Base-by-base conservation (phyloP, 2,888 invertebrate species). In the Fragum sueziense region DNA sequence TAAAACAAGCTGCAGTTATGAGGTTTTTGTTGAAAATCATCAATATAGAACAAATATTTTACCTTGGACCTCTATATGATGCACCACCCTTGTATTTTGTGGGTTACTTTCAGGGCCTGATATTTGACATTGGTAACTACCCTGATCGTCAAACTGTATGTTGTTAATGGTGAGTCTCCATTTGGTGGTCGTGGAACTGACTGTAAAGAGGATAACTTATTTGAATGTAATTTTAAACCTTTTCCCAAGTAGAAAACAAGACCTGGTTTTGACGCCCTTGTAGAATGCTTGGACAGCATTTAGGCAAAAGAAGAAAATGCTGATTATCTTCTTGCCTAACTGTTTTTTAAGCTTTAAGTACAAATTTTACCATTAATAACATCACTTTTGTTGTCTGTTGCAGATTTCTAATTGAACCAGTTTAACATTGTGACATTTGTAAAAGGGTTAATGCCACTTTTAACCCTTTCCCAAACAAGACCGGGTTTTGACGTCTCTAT, bases 41-140 rank as follows among this genome's bases (percentile, higher is more conserved):
- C n/a, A n/a, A 37, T 9, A 20, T 47, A 47, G 7, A 47, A 47
- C 47, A 47, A 6, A 54, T 61, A 11, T 6, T 2, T 62, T 62
- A 62, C 62, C 62, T 62, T 34, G 29, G 0, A 62, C 33, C n/a
- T 1, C 17, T 3, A 62, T n/a, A 33, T 33, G 33, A n/a, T 62
- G 62, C 6, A 33, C 27, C 4, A 81, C 73, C 14, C 31, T 37
- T 2, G 52, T 68, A 1, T 22, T 14, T 20, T 47, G 47, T 47
- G n/a, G n/a, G n/a, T n/a, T n/a, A n/a, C 47, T 9, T 17, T 41
- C 25, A 6, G 65, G 41, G 3, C 25, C 54, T 7, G 27, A 51
- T 14, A 81, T 73, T 22, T 41, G 73, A 67, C 81, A 81, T 51
- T 41, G 34, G 41, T 81, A 81, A n/a, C 70, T 62, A 20, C 81